These are phyloP conservation scores for Beris morrisii DNA, from an alignment of 2,888 invertebrate genomes.

Conservation along the genomic window DNA sequence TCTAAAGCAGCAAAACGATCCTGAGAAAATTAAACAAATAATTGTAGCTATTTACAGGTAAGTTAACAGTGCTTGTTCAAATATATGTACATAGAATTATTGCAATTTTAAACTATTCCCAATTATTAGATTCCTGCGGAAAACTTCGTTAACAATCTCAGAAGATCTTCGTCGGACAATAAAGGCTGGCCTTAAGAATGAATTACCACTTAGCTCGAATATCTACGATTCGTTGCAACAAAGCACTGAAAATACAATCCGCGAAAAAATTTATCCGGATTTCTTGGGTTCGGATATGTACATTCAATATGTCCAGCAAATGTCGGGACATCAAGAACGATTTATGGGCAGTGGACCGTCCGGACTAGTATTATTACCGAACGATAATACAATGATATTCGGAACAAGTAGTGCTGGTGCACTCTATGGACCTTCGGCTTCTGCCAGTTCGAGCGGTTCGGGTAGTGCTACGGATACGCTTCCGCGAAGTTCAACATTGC, in stretches of 20 bases:
- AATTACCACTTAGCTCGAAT: conserved; percentile 70
- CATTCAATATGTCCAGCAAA: conserved; percentile 77
- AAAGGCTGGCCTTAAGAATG: conserved; percentile 71
- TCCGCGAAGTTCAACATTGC: conserved; percentile 64
- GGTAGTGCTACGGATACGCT: conserved; percentile 57
- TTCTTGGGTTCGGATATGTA: conserved; percentile 93
- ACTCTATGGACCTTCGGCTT: conserved; percentile 54
- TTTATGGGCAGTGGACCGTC: conserved; percentile 8
- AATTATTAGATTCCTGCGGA: conserved; percentile 69
- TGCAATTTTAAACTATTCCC: neutral
- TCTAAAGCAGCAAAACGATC: conserved; percentile 75
- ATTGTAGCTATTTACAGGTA: conserved; percentile 83
- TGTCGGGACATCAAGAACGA: conserved; percentile 59
- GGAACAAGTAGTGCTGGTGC: conserved; percentile 39
- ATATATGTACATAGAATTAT: too few relatives aligned
- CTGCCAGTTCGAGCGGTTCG: conserved; percentile 55
- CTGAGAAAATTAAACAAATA: conserved; percentile 70
- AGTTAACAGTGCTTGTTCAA: neutral
- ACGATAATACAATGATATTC: conserved; percentile 44
- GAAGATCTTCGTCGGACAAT: conserved; percentile 80
- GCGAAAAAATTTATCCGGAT: conserved; percentile 85
- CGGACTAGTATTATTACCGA: conserved; percentile 45
- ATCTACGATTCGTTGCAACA: conserved; percentile 85
- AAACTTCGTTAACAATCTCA: conserved; percentile 78
- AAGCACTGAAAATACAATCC: conserved; percentile 79